Base-by-base conservation (phyloP, 2,888 invertebrate genomes). In the Caradrina clavipalpis region DNA sequence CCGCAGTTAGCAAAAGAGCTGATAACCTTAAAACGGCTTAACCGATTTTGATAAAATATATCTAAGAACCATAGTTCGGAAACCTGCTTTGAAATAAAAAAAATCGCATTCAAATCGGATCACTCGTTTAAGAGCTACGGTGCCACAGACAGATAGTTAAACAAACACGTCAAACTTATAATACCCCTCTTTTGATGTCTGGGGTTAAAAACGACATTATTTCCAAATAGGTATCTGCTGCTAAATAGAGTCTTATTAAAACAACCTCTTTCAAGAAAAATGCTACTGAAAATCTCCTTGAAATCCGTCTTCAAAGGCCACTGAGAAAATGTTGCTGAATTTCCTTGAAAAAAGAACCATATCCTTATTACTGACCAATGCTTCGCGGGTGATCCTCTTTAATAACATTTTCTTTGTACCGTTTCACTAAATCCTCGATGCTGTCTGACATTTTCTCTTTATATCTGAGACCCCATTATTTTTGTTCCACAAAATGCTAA, bases 361-460 rank as follows among this genome's bases (percentile, higher is more conserved):
- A 0, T 49, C 42, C 31, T 19, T 31, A 45, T 89, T 91, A 95
- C 95, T 88, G 84, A 95, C 95, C 95, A 86, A 93, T 87, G 80
- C 92, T 92, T 88, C 93, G 90, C 69, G 93, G 88, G 78, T 92
- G 87, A 62, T 89, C 84, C n/a, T 82, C 86, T 51, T 74, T 67
- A 69, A 83, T 76, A 55, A 93, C 92, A 91, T 93, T 90, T 78
- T 91, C 88, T 67, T 91, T 86, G 81, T 92, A 95, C 31, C 83
- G 83, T 76, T 86, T 91, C 57, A 86, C 87, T 71, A 95, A 76
- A 31, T 93, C 91, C 80, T 91, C 88, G 26, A 92, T 82, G 51
- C 83, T 89, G 80, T 95, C 95, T 22, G 95, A 95, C 95, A 95
- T 92, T 74, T 78, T 82, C 15, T 76, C 73, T 77, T 13, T 74